phyloP scores from a whole-genome alignment of 2,797 vertebrate species.

The Trematomus bernacchii region DNA sequence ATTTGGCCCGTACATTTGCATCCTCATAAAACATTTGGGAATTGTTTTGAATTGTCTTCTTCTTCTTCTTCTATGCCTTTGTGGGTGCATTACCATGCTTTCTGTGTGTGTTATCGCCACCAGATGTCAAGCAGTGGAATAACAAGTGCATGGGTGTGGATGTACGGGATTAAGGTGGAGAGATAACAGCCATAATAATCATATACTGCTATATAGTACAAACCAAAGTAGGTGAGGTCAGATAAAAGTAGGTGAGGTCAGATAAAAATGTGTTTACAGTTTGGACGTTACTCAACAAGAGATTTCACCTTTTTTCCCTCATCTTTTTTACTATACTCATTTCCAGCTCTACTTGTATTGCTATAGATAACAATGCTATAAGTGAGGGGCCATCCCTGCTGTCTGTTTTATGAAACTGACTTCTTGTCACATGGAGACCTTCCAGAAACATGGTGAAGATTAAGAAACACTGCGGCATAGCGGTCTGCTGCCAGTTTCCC shows the following conservation, averaged over 20 bases:
- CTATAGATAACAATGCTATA: slow-evolving; percentile 19
- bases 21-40: too few relatives aligned
- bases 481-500: slow-evolving; percentile 42
- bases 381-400: background rate
- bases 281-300: background rate
- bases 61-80: background rate
- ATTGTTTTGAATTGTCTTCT: too few relatives aligned
- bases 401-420: slow-evolving; percentile 37
- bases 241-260: background rate
- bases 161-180: background rate
- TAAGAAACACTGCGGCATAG: slow-evolving; percentile 33
- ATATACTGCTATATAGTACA: background rate
- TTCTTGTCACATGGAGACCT: slow-evolving; percentile 61
- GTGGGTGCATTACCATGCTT: fast-evolving
- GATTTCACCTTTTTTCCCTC: background rate
- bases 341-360: background rate
- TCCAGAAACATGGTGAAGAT: slow-evolving; percentile 65
- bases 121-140: background rate
- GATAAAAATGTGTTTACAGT: background rate
- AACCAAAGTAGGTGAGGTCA: too few relatives aligned
- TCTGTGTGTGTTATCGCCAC: background rate
- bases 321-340: background rate
- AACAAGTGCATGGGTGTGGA: background rate
- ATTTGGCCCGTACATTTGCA: too few relatives aligned
- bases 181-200: background rate